phyloP scores from a whole-genome alignment of 1,140 invertebrate genomes.

The Meteorus sp. region DNA sequence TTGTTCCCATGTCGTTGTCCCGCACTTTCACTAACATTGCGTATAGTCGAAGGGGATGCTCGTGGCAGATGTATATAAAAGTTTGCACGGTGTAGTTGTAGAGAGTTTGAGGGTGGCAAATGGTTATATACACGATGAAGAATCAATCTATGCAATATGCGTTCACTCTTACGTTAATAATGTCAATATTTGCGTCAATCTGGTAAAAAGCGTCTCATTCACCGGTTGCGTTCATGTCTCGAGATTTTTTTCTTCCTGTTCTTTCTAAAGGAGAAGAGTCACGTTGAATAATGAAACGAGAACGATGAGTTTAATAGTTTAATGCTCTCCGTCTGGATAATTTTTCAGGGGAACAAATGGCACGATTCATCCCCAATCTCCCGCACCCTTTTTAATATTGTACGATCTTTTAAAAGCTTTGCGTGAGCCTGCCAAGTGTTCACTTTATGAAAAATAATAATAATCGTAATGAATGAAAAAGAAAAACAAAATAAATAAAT shows the following conservation, averaged over 20 bases:
- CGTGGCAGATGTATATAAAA: not conserved
- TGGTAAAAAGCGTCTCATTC: constrained; percentile 38
- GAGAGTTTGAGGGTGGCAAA: too few species aligned
- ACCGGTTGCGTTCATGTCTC: too few species aligned
- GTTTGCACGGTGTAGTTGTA: constrained; percentile 5
- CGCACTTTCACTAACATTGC: too few species aligned
- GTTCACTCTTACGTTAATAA: constrained; percentile 28
- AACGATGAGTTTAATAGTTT: constrained; percentile 33
- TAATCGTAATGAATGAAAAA: too few species aligned
- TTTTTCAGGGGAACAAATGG: constrained; percentile 11
- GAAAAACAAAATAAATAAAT: too few species aligned
- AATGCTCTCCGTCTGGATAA: constrained; percentile 17
- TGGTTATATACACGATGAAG: too few species aligned
- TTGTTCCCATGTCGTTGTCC: too few species aligned
- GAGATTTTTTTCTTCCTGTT: too few species aligned
- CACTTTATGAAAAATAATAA: too few species aligned
- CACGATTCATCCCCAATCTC: not conserved
- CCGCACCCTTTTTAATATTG: not conserved
- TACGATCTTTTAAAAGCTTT: not conserved
- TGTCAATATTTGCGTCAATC: constrained; percentile 51
- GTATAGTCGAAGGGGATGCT: not conserved
- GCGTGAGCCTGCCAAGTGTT: too few species aligned
- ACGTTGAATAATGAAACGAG: constrained; percentile 40
- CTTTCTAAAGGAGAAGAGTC: constrained; percentile 12
- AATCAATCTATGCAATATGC: constrained; percentile 48